Evolutionary conservation across 1,140 invertebrate species (phyloP).

Genomic region (Drosophila albomicans): DNA sequence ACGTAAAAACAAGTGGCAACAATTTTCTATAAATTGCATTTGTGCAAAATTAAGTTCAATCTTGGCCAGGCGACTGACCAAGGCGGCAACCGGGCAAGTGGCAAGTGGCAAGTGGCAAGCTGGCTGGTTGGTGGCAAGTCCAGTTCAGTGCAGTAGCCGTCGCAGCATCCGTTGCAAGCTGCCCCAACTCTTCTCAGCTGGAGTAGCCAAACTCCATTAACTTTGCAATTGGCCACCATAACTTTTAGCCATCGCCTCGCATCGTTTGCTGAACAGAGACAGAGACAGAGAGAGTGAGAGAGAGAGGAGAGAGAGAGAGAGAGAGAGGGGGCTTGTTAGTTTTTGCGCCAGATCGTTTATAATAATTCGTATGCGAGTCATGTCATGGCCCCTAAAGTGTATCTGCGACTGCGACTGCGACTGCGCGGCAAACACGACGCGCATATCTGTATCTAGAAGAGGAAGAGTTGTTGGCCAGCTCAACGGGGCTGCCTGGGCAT

Average conservation of each 20-base stretch:
- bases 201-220: constrained; percentile 84
- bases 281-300: background rate
- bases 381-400: constrained; percentile 83
- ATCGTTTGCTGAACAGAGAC: constrained; percentile 33
- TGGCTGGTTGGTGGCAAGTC: constrained; percentile 11
- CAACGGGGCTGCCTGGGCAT: background rate
- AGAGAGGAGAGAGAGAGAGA: background rate
- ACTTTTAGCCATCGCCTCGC: constrained; percentile 58
- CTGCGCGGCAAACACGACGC: constrained; percentile 60
- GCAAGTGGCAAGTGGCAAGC: constrained; percentile 27
- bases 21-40: constrained; percentile 84
- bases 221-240: constrained; percentile 83
- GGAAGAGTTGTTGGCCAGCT: constrained; percentile 46
- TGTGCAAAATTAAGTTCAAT: constrained; percentile 83
- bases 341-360: constrained; percentile 83
- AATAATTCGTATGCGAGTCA: constrained; percentile 84
- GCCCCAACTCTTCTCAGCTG: constrained; percentile 56
- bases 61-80: constrained; percentile 61
- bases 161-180: constrained; percentile 48
- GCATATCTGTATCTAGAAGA: constrained; percentile 73
- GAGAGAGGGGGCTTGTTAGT: constrained; percentile 66
- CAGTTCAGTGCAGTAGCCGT: constrained; percentile 40
- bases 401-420: constrained; percentile 79
- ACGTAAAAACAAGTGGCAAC: constrained; percentile 83
- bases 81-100: constrained; percentile 28